Evolutionary conservation across 2,113 vertebrate species (phyloP).

Genomic region (Egretta garzetta): DNA sequence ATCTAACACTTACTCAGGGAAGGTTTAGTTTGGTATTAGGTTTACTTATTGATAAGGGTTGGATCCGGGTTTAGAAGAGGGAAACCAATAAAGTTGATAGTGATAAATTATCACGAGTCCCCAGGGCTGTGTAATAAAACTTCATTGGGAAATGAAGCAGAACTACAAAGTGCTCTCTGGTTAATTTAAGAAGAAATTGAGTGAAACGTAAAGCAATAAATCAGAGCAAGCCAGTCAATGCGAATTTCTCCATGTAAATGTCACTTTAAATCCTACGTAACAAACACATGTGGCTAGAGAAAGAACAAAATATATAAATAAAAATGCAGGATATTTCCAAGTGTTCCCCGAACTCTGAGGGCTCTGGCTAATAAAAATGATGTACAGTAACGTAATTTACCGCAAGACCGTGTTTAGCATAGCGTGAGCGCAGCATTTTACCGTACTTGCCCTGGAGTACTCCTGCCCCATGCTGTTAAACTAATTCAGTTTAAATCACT

Average conservation of each 20-base stretch:
- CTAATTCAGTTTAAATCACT: slow-evolving; percentile 51
- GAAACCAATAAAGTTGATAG: slow-evolving; percentile 66
- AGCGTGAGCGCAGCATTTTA: neutral
- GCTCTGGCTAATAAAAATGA: slow-evolving; percentile 43
- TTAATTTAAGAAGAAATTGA: slow-evolving; percentile 73
- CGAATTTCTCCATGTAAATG: slow-evolving; percentile 14
- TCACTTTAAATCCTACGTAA: slow-evolving; percentile 25
- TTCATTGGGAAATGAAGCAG: slow-evolving; percentile 65
- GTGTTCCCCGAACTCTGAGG: neutral
- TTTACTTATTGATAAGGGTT: slow-evolving; percentile 66
- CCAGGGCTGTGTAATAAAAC: slow-evolving; percentile 72
- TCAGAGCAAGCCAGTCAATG: slow-evolving; percentile 42
- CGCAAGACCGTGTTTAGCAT: neutral
- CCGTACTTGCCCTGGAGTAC: slow-evolving; percentile 27
- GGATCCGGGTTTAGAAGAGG: neutral
- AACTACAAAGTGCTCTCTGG: slow-evolving; percentile 67
- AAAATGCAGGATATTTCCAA: neutral
- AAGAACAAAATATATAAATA: neutral
- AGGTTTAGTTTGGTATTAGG: slow-evolving; percentile 42
- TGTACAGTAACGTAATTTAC: slow-evolving; percentile 13
- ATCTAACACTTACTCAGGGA: slow-evolving; percentile 22
- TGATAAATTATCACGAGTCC: slow-evolving; percentile 71
- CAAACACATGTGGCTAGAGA: neutral
- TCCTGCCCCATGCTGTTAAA: slow-evolving; percentile 51
- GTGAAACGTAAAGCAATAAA: slow-evolving; percentile 55